Base-by-base conservation (phyloP, 2,888 invertebrate species). In the Scrobipalpa atriplicella region DNA sequence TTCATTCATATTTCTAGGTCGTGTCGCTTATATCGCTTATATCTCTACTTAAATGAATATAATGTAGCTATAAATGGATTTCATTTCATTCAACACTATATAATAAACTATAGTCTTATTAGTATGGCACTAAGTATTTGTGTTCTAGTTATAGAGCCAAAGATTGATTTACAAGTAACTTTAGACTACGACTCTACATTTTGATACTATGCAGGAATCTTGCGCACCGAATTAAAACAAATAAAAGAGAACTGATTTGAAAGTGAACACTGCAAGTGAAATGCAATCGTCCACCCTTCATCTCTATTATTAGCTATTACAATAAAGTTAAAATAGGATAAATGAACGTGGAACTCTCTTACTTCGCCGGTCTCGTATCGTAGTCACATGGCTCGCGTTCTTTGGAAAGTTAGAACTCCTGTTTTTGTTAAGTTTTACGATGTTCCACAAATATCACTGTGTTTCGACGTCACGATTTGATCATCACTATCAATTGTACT, bases 341-440 rank as follows among this genome's bases (percentile, higher is more conserved):
- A 82, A 82, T 80, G 73, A 77, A 89, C 90, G 78, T 89, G 91
- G 90, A 84, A 84, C 81, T 85, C 67, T 78, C 84, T 86, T 87
- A 84, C 79, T 85, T 79, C 76, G 75, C 75, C 76, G 79, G 79
- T 81, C 82, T 80, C 81, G 72, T 77, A 85, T 80, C 81, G 72
- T 77, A 85, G 84, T 92, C 91, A 92, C 92, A 92, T 92, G 90
- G 90, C 87, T 87, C 75, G 83, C 78, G 78, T 82, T 82, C 83
- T 78, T 80, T 84, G 80, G 82, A 87, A 86, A 88, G 86, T 87
- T 79, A 80, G 75, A 84, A 82, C 85, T 86, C 83, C 84, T 80
- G 82, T 85, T 86, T 86, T 85, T 80, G 79, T 84, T 78, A 79
- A 84, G 80, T 82, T 83, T 81, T 80, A 83, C 78, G 80, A 79